Conservation (phyloP, 2,888 invertebrate genomes). For the Drosophila suboccidentalis region DNA sequence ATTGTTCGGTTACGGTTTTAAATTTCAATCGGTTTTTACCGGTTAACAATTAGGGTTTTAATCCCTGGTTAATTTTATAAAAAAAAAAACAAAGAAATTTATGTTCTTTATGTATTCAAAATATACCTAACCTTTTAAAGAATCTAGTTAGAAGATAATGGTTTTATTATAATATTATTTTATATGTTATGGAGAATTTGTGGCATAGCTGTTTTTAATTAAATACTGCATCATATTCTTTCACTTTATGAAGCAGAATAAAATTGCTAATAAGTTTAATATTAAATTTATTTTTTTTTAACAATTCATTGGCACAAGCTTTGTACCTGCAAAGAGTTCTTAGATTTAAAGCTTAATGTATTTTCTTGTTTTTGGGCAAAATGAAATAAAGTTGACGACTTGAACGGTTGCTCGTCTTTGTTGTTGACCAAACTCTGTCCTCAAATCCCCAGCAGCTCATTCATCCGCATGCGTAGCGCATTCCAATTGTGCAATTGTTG, state of each 20-base stretch:
- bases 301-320: not conserved
- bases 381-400: conserved; percentile 10
- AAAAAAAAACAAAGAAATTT: no score
- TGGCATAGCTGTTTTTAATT: no score
- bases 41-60: no score
- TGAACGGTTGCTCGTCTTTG: conserved; percentile 36
- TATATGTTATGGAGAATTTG: no score
- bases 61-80: no score
- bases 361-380: not conserved
- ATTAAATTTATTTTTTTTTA: not conserved
- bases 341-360: not conserved
- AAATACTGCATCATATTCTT: not conserved
- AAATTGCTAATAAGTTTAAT: not conserved
- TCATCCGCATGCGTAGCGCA: conserved; percentile 74
- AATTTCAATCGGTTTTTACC: no score
- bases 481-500: conserved; percentile 79
- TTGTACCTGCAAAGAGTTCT: not conserved
- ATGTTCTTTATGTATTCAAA: no score
- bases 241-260: not conserved
- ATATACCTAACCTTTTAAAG: no score
- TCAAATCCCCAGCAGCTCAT: conserved; percentile 50
- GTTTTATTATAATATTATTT: no score
- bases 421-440: conserved; percentile 48
- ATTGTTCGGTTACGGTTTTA: no score
- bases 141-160: no score